Base-by-base conservation (phyloP, 2,113 vertebrate species). In the Rhombomys opimus region DNA sequence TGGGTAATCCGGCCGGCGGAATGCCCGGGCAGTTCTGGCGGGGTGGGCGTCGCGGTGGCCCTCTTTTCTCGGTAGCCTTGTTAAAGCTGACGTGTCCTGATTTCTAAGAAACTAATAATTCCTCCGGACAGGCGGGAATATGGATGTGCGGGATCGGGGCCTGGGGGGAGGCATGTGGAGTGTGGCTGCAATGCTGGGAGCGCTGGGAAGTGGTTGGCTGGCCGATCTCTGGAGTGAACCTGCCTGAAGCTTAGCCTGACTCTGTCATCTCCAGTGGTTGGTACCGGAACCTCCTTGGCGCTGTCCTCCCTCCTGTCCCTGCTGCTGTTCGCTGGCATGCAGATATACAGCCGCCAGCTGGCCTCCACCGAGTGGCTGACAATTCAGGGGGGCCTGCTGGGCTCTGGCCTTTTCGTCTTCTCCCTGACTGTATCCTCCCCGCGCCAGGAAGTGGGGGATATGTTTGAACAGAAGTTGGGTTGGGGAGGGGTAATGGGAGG, bases 271-370 rank as follows among this genome's bases (percentile, higher is more conserved):
- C 0, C 95, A 99, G 99, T 99, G 0, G 99, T 99, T 96, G 99
- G 99, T 87, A 99, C 99, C 0, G 99, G 99, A 68, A 99, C 99
- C 0, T 99, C 99, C 1, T 97, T 99, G 87, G 99, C 99, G 7
- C 99, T 99, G 9, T 99, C 99, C 70, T 99, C 99, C 41, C 98
- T 99, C 93, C 98, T 99, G 70, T 99, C 99, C 0, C 99, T 99
- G 97, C 98, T 99, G 98, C 99, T 99, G 1, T 99, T 99, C 93
- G 99, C 99, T 1, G 99, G 99, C 63, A 99, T 99, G 99, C 99
- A 99, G 99, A 99, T 99, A 99, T 99, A 99, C 98, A 99, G 99
- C 95, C 98, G 99, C 93, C 99, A 99, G 97, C 97, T 99, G 90
- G 99, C 99, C 23, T 99, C 99, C 88, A 99, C 99, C 0, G 99